Evolutionary conservation across 2,113 vertebrate species (phyloP), one percentile per base, ranked within the genome.

Genomic region (Pardalotus punctatus): DNA sequence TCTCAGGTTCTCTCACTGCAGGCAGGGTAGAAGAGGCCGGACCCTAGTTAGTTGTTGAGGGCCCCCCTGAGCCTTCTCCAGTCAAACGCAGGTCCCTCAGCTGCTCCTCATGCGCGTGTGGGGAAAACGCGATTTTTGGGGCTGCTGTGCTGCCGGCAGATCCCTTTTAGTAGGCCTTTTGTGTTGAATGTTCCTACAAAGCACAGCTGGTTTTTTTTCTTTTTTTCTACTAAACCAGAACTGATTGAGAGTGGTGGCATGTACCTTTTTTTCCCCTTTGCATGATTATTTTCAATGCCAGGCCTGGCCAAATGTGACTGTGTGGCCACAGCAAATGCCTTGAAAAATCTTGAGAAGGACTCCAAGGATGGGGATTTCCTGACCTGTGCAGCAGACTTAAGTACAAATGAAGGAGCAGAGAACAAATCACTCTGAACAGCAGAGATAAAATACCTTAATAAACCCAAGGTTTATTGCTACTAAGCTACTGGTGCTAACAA

Each of bases 121-220:
- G 22, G 50, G 28, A 20, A 71, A 71, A 50, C 22, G 43, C 3
- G 7, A 15, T 36, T 88, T 42, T 27, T 22, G 21, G 8, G 27
- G 8, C 4, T 5, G 1, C 2, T 8, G 2, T 27, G 10, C 5
- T 50, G 15, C 5, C 0, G 2, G 17, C 27, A 25, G 14, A 2
- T 4, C 2, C 2, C 2, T 47, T 60, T 31, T 9, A 12, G 0
- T 5, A 22, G 12, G n/a, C 6, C 0, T 42, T 20, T 16, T 8
- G 1, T 19, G 4, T 8, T 53, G 20, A 10, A 7, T 7, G 8
- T 36, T 53, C 2, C 8, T 2, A 3, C 3, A 23, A 16, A 29
- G 3, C 47, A 25, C n/a, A 45, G 9, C 7, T 40, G 11, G 4
- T 33, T 35, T 40, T 53, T 10, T 40, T 28, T 29, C 9, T 1